A percentile compares a stretch with the other conserved stretches of the same genome.
phyloP scores from a whole-genome alignment of 1,140 invertebrate genomes.

The Thrips palmi region DNA sequence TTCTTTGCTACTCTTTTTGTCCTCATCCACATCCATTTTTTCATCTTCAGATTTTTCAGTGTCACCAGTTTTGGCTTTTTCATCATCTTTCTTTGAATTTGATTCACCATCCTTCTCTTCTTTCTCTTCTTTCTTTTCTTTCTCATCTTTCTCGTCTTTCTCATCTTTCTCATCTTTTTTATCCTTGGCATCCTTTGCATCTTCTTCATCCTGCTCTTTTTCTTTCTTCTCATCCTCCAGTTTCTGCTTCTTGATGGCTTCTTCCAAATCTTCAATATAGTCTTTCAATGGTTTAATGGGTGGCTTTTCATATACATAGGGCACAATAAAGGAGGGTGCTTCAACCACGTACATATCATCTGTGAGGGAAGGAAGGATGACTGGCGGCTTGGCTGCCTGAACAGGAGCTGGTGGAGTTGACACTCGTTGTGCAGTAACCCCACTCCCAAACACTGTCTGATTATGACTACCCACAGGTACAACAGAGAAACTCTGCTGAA shows the following conservation, averaged over 20 bases:
- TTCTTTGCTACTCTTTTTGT: slow-evolving; percentile 20
- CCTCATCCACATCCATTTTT: slow-evolving; percentile 21
- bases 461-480: too few species aligned
- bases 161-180: slow-evolving; percentile 20
- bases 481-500: too few species aligned
- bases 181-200: slow-evolving; percentile 23
- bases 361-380: slow-evolving; percentile 54
- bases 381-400: slow-evolving; percentile 25
- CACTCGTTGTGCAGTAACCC: slow-evolving; percentile 19
- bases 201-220: slow-evolving; percentile 16
- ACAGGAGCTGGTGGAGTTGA: slow-evolving; percentile 22
- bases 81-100: slow-evolving; percentile 19
- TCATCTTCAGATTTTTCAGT: slow-evolving; percentile 25
- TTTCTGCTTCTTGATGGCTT: slow-evolving; percentile 28
- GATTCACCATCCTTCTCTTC: slow-evolving; percentile 18
- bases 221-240: slow-evolving; percentile 27
- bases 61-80: too few species aligned
- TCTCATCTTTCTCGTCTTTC: slow-evolving; percentile 19
- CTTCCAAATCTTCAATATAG: slow-evolving; percentile 46
- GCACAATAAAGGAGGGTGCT: slow-evolving; percentile 78
- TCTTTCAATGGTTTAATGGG: slow-evolving; percentile 57
- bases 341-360: slow-evolving; percentile 83
- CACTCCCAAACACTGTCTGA: not conserved
- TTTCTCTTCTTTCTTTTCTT: slow-evolving; percentile 15
- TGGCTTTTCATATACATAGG: slow-evolving; percentile 81